phyloP scores from a whole-genome alignment of 1,140 invertebrate species.

The Calliopsis andreniformis region DNA sequence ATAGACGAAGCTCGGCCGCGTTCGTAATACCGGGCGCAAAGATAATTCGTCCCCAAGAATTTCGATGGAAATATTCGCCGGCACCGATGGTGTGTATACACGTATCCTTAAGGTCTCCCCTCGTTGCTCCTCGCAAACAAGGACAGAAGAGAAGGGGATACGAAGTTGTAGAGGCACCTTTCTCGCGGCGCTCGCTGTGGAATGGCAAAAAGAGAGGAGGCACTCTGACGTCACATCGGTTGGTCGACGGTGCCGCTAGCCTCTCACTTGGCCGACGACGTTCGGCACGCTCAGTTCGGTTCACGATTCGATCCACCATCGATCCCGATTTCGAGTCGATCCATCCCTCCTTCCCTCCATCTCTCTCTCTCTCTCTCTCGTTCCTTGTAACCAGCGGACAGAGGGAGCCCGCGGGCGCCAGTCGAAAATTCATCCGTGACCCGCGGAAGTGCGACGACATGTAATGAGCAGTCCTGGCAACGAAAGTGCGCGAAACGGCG shows the following conservation, averaged over 20 bases:
- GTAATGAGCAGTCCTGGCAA: neutral
- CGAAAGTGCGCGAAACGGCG: slow-evolving; percentile 35
- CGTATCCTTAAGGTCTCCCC: slow-evolving; percentile 58
- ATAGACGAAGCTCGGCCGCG: neutral
- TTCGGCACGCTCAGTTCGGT: slow-evolving; percentile 71
- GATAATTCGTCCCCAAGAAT: slow-evolving; percentile 45
- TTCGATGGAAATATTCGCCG: slow-evolving; percentile 53
- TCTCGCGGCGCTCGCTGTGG: slow-evolving; percentile 72
- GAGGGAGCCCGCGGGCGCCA: neutral
- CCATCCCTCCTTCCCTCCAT: too few relatives aligned
- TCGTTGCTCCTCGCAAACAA: slow-evolving; percentile 63
- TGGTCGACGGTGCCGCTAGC: slow-evolving; percentile 75
- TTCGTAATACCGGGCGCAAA: neutral
- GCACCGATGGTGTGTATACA: slow-evolving; percentile 15
- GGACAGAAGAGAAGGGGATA: slow-evolving; percentile 66
- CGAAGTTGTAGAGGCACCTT: slow-evolving; percentile 72
- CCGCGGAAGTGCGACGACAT: slow-evolving; percentile 19
- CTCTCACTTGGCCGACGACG: slow-evolving; percentile 77
- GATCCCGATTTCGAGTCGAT: neutral
- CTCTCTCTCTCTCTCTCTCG: neutral
- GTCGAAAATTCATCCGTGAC: neutral
- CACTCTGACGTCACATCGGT: slow-evolving; percentile 75
- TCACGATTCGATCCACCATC: too few relatives aligned
- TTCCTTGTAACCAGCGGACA: neutral
- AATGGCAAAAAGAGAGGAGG: slow-evolving; percentile 74